These are phyloP conservation scores for Pemphigus obesinymphae DNA, from an alignment of 1,140 invertebrate genomes.

Conservation along the genomic window DNA sequence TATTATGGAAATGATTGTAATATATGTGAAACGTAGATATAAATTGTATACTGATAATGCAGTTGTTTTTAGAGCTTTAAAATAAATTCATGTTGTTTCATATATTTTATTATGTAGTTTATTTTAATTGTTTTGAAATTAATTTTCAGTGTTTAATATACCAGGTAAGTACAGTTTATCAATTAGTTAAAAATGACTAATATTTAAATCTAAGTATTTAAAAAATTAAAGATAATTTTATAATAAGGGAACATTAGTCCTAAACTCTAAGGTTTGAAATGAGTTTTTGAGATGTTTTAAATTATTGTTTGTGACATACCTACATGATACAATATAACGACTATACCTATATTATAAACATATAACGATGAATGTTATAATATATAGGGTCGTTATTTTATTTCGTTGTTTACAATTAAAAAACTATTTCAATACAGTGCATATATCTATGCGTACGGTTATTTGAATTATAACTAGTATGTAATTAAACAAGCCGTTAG, in stretches of 20 bases:
- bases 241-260: too few relatives aligned
- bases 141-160: not conserved
- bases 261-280: not conserved
- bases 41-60: too few relatives aligned
- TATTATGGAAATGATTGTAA: too few relatives aligned
- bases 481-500: constrained; percentile 34
- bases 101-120: too few relatives aligned
- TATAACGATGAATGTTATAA: not conserved
- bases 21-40: too few relatives aligned
- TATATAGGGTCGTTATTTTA: constrained; percentile 24
- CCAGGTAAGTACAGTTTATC: not conserved
- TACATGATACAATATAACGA: not conserved
- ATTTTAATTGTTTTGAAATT: too few relatives aligned
- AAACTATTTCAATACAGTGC: constrained; percentile 29
- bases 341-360: not conserved
- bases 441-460: not conserved
- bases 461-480: constrained; percentile 32
- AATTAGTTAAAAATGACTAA: not conserved
- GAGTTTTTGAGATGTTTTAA: not conserved
- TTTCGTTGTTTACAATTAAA: constrained; percentile 32
- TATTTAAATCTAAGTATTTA: too few relatives aligned
- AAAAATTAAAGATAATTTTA: too few relatives aligned
- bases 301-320: not conserved
- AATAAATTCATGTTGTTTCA: too few relatives aligned
- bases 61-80: too few relatives aligned